phyloP scores from a whole-genome alignment of 1,140 invertebrate genomes.

The Drosophila takahashii region DNA sequence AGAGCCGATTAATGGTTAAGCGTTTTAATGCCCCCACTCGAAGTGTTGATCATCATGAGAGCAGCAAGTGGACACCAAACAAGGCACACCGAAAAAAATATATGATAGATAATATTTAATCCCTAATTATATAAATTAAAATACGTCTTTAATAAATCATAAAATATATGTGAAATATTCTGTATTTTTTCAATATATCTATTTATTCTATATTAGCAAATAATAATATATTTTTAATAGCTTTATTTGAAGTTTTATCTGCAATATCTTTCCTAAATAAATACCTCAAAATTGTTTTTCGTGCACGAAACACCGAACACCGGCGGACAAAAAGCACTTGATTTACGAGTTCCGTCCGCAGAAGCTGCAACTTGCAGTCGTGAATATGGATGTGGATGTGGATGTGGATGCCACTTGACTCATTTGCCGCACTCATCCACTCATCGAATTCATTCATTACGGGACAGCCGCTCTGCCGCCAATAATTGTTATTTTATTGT shows the following conservation, averaged over 20 bases:
- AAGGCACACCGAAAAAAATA: neutral
- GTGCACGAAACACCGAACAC: constrained; percentile 2
- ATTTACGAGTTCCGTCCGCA: constrained; percentile 49
- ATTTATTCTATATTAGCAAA: too few relatives aligned
- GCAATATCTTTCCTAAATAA: neutral
- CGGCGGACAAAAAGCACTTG: constrained; percentile 17
- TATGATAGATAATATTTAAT: too few relatives aligned
- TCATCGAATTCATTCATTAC: constrained; percentile 35
- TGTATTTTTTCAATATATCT: too few relatives aligned
- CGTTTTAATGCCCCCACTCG: constrained; percentile 1
- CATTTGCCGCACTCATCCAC: constrained; percentile 25
- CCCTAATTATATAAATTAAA: too few relatives aligned
- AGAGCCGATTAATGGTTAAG: constrained; percentile 23
- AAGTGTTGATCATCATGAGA: constrained; percentile 32
- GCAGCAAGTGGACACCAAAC: constrained; percentile 3
- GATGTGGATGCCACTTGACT: constrained; percentile 36
- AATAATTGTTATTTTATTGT: constrained; percentile 55
- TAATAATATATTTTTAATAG: too few relatives aligned
- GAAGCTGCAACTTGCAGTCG: constrained; percentile 32
- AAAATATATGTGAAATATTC: too few relatives aligned
- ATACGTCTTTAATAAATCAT: too few relatives aligned
- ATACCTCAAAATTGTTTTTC: neutral
- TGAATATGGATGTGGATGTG: constrained; percentile 2
- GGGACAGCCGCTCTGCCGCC: constrained; percentile 28
- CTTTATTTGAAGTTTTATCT: too few relatives aligned